phyloP scores from a whole-genome alignment of 2,888 invertebrate species.

The Tenthredo amoena region DNA sequence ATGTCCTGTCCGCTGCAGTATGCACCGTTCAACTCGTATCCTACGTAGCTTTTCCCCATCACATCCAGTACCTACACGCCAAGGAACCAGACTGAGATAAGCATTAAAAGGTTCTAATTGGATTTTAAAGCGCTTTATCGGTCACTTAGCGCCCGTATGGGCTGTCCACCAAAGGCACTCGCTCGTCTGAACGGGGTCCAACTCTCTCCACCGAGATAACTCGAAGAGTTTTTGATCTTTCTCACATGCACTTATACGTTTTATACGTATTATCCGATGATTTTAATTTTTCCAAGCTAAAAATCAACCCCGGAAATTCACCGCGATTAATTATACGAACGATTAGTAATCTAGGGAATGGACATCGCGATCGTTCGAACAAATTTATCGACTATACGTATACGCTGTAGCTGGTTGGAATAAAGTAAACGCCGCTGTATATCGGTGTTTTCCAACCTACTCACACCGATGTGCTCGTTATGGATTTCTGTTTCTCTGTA shows the following conservation, averaged over 20 bases:
- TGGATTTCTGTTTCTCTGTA: constrained; percentile 41
- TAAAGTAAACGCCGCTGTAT: neutral
- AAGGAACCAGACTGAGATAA: constrained; percentile 57
- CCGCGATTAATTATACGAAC: constrained; percentile 19
- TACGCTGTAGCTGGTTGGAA: neutral
- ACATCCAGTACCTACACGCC: neutral
- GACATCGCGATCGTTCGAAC: neutral
- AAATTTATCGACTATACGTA: neutral
- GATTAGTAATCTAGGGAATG: constrained; percentile 23
- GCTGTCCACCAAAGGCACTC: constrained; percentile 49
- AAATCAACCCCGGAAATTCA: neutral
- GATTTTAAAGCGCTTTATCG: constrained; percentile 68
- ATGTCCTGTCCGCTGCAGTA: neutral
- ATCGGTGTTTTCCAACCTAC: neutral
- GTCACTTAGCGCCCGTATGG: constrained; percentile 66
- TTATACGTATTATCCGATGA: neutral
- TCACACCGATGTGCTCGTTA: neutral
- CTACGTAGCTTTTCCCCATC: neutral
- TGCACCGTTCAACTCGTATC: neutral
- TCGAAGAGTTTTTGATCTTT: constrained; percentile 43
- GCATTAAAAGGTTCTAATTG: constrained; percentile 70
- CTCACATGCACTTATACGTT: constrained; percentile 5
- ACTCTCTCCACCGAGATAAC: constrained; percentile 37
- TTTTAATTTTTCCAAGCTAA: neutral
- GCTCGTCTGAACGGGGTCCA: neutral